A percentile compares a stretch with the other conserved stretches of the same genome.
Evolutionary conservation across 2,888 invertebrate species (phyloP).

Genomic region (Augochlorella aurata): DNA sequence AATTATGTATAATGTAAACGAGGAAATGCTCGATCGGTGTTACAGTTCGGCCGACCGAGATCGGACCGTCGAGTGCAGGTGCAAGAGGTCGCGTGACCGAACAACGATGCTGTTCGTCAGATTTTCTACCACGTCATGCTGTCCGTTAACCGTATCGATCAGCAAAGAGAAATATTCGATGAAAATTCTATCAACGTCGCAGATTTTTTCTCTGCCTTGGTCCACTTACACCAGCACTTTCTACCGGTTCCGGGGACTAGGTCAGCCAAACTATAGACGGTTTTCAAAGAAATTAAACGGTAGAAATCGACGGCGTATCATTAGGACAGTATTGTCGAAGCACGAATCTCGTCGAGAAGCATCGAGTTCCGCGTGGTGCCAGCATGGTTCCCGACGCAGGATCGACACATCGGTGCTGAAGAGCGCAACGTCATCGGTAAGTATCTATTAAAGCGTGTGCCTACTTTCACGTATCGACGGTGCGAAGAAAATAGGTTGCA

Average conservation of each 20-base stretch:
- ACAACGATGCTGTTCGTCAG: neutral
- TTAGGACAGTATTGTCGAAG: conserved; percentile 61
- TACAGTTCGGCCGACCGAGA: neutral
- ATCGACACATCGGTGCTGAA: conserved; percentile 5
- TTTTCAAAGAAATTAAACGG: neutral
- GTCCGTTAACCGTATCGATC: neutral
- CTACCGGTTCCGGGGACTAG: neutral
- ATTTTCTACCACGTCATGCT: neutral
- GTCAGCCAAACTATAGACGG: neutral
- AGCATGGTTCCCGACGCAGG: conserved; percentile 16
- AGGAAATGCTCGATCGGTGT: neutral
- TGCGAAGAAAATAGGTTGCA: conserved; percentile 44
- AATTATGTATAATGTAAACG: neutral
- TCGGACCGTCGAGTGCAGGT: neutral
- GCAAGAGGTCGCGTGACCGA: neutral
- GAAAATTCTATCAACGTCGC: neutral
- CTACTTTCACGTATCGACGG: conserved; percentile 37
- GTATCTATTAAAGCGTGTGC: conserved; percentile 48
- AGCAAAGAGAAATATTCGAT: neutral
- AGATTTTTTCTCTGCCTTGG: neutral
- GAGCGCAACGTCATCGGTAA: conserved; percentile 40
- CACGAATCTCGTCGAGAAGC: conserved; percentile 44
- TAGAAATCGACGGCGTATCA: conserved; percentile 13
- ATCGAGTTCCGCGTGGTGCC: conserved; percentile 18
- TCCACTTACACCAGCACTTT: neutral